Base-by-base conservation (phyloP, 2,113 vertebrate species). In the Triplophysa tibetana region DNA sequence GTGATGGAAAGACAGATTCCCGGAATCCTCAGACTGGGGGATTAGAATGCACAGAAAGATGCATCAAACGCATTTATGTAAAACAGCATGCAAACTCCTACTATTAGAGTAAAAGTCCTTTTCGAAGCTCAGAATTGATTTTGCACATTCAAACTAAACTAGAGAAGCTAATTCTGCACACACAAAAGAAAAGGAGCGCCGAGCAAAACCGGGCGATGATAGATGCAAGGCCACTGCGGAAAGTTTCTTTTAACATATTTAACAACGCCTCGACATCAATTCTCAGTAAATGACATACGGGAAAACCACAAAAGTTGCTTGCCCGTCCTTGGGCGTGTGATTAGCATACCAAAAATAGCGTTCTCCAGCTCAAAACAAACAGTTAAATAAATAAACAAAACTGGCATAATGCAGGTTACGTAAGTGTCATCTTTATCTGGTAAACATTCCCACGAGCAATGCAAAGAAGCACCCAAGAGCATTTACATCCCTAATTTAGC, bases 401-500 rank as follows among this genome's bases (percentile, higher is more conserved):
- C 84, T 88, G 77, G 82, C 88, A 88, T 87, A 89, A 89, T 88
- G 87, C 89, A 90, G 89, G 90, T 91, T 91, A 90, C 80, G 72
- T 87, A 90, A 90, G 90, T 92, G 90, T 90, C 90, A 78, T 90
- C 87, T 91, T 90, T 89, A 88, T 88, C 88, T 80, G 66, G 84
- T 88, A 91, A 93, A 91, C 90, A 92, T 93, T 93, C 92, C 93
- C 93, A 89, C 66, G 91, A 89, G 93, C 88, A 87, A 86, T 82
- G 82, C 87, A 92, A 91, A 89, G 85, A 93, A 93, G 92, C 91
- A 89, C 92, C 81, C 85, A 88, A 91, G 95, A 93, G 89, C 93
- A 95, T 96, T 96, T 96, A 95, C 93, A 97, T 95, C 87, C 89
- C 88, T 95, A 95, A 94, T 93, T 94, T 95, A 95, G 93, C 94